Percentiles rank a stretch among this genome's conserved stretches.
Conservation (phyloP, 2,113 vertebrate species). For the Gopherus flavomarginatus region DNA sequence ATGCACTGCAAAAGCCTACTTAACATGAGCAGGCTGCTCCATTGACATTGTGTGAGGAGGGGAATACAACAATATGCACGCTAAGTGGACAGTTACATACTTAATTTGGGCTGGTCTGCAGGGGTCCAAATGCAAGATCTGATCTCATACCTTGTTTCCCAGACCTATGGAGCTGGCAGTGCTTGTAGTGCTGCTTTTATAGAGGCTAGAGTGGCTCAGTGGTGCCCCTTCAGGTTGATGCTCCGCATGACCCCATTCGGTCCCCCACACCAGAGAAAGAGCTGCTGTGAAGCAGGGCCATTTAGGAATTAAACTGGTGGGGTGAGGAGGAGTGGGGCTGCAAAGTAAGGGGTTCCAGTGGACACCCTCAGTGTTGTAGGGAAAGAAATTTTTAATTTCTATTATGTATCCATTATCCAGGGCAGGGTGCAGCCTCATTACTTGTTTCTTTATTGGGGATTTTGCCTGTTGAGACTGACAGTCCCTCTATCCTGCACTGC, state of each 20-base stretch:
- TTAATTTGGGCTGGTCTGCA: not conserved
- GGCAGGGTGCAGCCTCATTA: not conserved
- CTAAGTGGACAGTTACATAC: not conserved
- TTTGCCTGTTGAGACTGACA: not conserved
- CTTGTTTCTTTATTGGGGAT: not conserved
- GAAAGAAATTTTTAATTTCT: not conserved
- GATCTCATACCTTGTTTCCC: not conserved
- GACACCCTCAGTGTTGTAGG: not conserved
- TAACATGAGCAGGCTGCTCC: accelerated
- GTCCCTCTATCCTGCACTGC: not conserved
- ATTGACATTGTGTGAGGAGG: accelerated
- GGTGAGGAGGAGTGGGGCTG: not conserved
- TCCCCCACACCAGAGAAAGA: not conserved
- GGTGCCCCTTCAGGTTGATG: not conserved
- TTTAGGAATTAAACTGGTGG: not conserved
- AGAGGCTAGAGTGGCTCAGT: not conserved
- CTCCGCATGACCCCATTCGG: not conserved
- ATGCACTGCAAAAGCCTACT: accelerated
- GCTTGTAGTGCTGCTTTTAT: accelerated
- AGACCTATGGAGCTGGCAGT: accelerated
- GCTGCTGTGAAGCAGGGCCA: not conserved
- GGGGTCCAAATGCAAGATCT: not conserved
- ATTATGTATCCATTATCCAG: not conserved
- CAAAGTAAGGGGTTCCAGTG: not conserved
- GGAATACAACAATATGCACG: not conserved